These are phyloP conservation scores for Drosophila parthenogenetica DNA, from an alignment of 2,888 invertebrate species.

Conservation along the genomic window DNA sequence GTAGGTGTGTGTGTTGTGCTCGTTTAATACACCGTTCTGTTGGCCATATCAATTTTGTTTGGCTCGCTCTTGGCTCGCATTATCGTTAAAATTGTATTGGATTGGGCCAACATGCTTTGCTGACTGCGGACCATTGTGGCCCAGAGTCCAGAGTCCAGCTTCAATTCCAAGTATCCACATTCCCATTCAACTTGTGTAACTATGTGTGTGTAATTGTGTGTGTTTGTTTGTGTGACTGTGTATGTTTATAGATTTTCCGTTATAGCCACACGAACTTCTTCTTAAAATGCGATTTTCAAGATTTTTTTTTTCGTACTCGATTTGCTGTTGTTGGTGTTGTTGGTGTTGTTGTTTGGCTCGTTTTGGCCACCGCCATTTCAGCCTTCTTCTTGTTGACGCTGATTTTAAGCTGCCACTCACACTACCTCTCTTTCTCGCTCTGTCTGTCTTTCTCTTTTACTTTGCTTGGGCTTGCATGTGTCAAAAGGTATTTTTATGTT, in stretches of 20 bases:
- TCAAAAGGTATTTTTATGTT: conserved; percentile 81
- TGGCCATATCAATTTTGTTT: conserved; percentile 75
- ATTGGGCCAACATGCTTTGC: conserved; percentile 61
- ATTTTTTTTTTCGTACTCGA: conserved; percentile 48
- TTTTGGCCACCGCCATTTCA: conserved; percentile 61
- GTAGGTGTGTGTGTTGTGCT: conserved; percentile 3
- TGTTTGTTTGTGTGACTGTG: conserved; percentile 6
- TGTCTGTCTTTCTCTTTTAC: neutral
- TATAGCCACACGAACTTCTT: conserved; percentile 79
- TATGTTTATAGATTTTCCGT: conserved; percentile 74
- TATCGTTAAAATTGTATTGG: conserved; percentile 81
- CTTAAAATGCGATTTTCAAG: conserved; percentile 83
- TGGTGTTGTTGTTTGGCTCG: conserved; percentile 30
- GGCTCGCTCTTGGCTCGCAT: conserved; percentile 62
- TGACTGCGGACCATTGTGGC: conserved; percentile 56
- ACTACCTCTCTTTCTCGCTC: neutral
- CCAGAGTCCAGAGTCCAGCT: conserved; percentile 40
- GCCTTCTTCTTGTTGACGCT: conserved; percentile 56
- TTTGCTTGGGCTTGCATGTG: conserved; percentile 69
- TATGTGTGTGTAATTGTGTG: conserved; percentile 20
- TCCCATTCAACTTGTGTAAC: conserved; percentile 22
- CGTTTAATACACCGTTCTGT: conserved; percentile 47
- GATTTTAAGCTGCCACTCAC: conserved; percentile 68
- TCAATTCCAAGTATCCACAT: conserved; percentile 48
- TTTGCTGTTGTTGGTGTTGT: conserved; percentile 22